Percentiles rank a stretch among this genome's conserved stretches.
Evolutionary conservation across 2,888 invertebrate species (phyloP).

Genomic region (Diaperis boleti): DNA sequence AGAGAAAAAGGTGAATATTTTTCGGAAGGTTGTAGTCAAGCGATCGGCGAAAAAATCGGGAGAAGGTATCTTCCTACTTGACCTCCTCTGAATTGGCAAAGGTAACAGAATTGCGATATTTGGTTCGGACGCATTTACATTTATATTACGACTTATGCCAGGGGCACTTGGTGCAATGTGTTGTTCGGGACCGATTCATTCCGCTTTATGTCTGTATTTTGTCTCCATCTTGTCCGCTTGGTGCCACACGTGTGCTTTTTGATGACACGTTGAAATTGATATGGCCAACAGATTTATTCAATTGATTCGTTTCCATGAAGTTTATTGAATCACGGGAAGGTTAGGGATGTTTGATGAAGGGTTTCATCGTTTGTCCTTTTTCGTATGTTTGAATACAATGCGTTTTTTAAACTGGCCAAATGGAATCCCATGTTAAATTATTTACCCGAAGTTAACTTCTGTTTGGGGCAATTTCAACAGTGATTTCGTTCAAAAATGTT

Average conservation of each 20-base stretch:
- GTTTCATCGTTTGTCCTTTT: constrained; percentile 9
- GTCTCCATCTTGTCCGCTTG: constrained; percentile 51
- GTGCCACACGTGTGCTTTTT: constrained; percentile 50
- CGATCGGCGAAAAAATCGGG: too few species aligned
- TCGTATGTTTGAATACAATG: too few species aligned
- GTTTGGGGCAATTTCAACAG: too few species aligned
- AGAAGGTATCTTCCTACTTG: too few species aligned
- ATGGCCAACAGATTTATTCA: constrained; percentile 28
- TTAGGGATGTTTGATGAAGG: constrained; percentile 17
- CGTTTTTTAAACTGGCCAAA: too few species aligned
- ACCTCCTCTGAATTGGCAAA: constrained; percentile 68
- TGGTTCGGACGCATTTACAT: constrained; percentile 56
- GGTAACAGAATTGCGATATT: constrained; percentile 36
- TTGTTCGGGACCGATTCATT: constrained; percentile 54
- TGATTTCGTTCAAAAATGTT: too few species aligned
- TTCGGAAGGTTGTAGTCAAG: too few species aligned
- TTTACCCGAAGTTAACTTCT: too few species aligned
- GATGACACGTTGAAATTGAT: constrained; percentile 46
- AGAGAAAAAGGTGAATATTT: too few species aligned
- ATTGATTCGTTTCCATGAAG: constrained; percentile 38
- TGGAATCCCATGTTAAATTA: too few species aligned
- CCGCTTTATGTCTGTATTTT: constrained; percentile 57
- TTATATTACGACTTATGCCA: constrained; percentile 56
- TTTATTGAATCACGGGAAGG: constrained; percentile 21
- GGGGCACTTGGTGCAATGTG: constrained; percentile 52